phyloP scores from a whole-genome alignment of 2,888 invertebrate species.

The Ecdyonurus torrentis region DNA sequence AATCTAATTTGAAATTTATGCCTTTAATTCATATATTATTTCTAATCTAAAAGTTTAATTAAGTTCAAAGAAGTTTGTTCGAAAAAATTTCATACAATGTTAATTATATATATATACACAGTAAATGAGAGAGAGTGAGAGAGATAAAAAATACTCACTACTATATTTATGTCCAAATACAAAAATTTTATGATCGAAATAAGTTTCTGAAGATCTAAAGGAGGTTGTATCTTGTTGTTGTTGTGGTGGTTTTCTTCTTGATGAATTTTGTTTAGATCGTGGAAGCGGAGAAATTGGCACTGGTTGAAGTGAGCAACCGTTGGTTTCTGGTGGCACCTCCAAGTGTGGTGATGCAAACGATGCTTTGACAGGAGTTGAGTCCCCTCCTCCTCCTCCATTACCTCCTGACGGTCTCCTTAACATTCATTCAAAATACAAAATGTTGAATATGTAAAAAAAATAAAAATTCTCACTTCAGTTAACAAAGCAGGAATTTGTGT shows the following conservation, averaged over 20 bases:
- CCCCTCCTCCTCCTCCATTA: neutral
- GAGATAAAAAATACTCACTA: constrained; percentile 17
- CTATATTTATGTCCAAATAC: constrained; percentile 21
- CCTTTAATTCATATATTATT: no score
- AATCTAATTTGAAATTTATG: no score
- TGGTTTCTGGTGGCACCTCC: neutral
- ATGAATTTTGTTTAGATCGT: neutral
- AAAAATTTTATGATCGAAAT: constrained; percentile 20
- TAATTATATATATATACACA: no score
- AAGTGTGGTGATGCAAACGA: neutral
- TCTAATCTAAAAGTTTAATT: no score
- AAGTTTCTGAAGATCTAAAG: constrained; percentile 16
- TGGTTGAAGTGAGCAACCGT: neutral
- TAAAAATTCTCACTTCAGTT: no score
- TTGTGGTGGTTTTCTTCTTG: neutral
- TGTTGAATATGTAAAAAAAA: no score
- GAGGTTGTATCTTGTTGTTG: neutral
- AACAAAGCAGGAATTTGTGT: no score
- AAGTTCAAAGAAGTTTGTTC: no score
- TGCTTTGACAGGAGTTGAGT: neutral
- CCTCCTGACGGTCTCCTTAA: neutral
- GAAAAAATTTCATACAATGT: no score
- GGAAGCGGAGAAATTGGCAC: neutral
- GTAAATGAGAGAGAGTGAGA: no score
- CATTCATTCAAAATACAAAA: neutral